Percentiles rank a stretch among this genome's conserved stretches.
Evolutionary conservation across 2,797 vertebrate genomes (phyloP).

Genomic region (Hyperoplus lanceolatus): DNA sequence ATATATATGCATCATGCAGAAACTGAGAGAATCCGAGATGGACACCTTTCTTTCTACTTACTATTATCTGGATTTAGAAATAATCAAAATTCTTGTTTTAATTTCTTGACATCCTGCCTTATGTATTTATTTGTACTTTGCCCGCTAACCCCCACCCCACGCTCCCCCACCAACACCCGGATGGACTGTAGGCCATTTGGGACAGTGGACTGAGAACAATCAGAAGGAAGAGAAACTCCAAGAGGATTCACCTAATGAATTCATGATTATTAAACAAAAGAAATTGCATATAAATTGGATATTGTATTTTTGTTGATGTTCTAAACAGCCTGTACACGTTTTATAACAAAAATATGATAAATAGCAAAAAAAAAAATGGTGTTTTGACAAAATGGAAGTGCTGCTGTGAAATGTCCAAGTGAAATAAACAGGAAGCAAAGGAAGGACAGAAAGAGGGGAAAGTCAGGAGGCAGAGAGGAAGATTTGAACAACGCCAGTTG

Average conservation of each 20-base stretch:
- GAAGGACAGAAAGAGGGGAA: not conserved
- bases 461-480: constrained; percentile 8
- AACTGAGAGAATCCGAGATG: constrained; percentile 74
- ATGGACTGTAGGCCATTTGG: constrained; percentile 68
- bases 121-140: constrained; percentile 84
- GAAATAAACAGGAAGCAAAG: constrained; percentile 28
- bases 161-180: constrained; percentile 42
- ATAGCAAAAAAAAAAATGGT: constrained; percentile 78
- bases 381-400: constrained; percentile 71
- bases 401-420: constrained; percentile 70
- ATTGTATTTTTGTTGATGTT: constrained; percentile 88
- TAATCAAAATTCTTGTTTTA: constrained; percentile 77
- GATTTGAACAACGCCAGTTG: constrained; percentile 23
- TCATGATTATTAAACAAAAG: constrained; percentile 76
- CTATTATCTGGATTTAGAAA: constrained; percentile 82
- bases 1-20: constrained; percentile 78
- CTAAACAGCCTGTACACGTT: constrained; percentile 88
- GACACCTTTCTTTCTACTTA: constrained; percentile 80
- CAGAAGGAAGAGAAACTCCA: constrained; percentile 74
- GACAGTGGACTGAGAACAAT: constrained; percentile 78
- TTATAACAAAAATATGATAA: constrained; percentile 84
- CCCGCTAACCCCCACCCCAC: constrained; percentile 25
- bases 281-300: constrained; percentile 81
- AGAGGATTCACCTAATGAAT: constrained; percentile 76
- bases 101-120: constrained; percentile 77